Percentiles rank a stretch among this genome's conserved stretches.
These are phyloP conservation scores for Lottia scabra DNA, from an alignment of 2,888 invertebrate species.

Conservation along the genomic window DNA sequence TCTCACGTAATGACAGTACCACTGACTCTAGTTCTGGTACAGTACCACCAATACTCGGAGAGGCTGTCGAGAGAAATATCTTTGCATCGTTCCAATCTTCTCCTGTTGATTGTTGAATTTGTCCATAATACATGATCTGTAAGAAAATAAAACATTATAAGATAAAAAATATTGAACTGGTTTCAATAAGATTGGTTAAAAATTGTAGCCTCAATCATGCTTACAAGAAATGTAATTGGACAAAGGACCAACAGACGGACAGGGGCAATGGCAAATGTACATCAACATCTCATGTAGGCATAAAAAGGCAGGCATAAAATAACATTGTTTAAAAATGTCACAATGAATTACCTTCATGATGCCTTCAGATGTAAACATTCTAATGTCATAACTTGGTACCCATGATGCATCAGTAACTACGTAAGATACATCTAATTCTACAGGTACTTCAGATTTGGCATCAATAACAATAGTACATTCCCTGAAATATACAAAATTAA, in stretches of 20 bases:
- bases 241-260: no score
- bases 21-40: slow-evolving; percentile 63
- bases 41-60: slow-evolving; percentile 68
- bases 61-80: slow-evolving; percentile 68
- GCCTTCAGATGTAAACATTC: slow-evolving; percentile 61
- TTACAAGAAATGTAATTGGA: no score
- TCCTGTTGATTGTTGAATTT: slow-evolving; percentile 68
- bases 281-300: no score
- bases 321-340: background rate
- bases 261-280: no score
- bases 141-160: background rate
- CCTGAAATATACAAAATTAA: slow-evolving; percentile 42
- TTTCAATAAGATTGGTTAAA: no score
- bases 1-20: slow-evolving; percentile 11
- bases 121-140: slow-evolving; percentile 67
- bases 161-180: no score
- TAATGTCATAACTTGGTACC: slow-evolving; percentile 69
- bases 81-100: slow-evolving; percentile 70
- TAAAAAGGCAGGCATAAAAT: no score
- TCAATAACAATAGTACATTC: slow-evolving; percentile 65
- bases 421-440: slow-evolving; percentile 63
- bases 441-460: slow-evolving; percentile 45
- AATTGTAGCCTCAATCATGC: no score
- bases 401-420: slow-evolving; percentile 68
- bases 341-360: slow-evolving; percentile 45